Evolutionary conservation across 2,888 invertebrate genomes (phyloP).

Genomic region (Cremastinae sp.): DNA sequence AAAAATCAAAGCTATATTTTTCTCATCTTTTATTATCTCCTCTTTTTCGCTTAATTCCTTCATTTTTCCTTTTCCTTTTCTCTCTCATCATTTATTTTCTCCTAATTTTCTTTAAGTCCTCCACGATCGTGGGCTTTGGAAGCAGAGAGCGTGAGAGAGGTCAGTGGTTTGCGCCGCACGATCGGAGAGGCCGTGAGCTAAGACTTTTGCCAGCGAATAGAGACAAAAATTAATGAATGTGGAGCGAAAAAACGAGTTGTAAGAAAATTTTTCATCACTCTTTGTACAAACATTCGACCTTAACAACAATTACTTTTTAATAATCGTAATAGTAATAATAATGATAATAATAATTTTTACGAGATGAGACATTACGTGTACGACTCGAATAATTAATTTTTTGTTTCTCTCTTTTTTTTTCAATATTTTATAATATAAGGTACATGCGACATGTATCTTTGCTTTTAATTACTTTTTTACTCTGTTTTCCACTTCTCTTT

Average conservation of each 20-base stretch:
- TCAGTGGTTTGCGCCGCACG: constrained; percentile 24
- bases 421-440: neutral
- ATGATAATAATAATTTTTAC: constrained; percentile 51
- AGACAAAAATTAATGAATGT: neutral
- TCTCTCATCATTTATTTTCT: constrained; percentile 21
- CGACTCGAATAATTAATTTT: constrained; percentile 45
- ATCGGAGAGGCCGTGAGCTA: constrained; percentile 42
- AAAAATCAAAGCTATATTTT: constrained; percentile 37
- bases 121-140: constrained; percentile 44
- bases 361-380: constrained; percentile 35
- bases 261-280: constrained; percentile 52
- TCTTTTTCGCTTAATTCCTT: constrained; percentile 32
- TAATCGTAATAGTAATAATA: neutral
- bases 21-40: constrained; percentile 52
- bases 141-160: constrained; percentile 7
- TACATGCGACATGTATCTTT: neutral
- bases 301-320: constrained; percentile 1
- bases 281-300: constrained; percentile 59
- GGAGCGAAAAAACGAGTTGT: constrained; percentile 27
- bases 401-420: constrained; percentile 10
- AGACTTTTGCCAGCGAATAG: constrained; percentile 16
- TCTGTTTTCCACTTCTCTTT: neutral
- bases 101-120: constrained; percentile 40
- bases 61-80: constrained; percentile 25
- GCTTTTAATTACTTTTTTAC: neutral